Conservation (phyloP, 2,113 vertebrate species). For the Symphodus melops region DNA sequence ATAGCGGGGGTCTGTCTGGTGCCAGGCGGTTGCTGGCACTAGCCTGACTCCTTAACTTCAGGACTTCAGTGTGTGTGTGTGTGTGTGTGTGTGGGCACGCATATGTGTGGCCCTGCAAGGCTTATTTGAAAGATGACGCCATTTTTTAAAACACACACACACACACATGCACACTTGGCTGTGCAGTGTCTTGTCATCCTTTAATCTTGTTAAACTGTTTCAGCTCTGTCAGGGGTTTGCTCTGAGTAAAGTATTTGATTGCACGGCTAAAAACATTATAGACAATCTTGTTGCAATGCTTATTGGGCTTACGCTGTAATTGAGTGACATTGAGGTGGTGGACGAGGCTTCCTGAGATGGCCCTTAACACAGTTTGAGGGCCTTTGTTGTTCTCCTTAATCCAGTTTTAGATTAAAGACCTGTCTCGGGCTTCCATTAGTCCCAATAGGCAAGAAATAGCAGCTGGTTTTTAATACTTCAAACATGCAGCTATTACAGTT, state of each 20-base stretch:
- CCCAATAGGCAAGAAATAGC: background rate
- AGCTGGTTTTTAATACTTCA: background rate
- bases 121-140: constrained; percentile 69
- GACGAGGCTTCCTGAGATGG: constrained; percentile 19
- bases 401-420: constrained; percentile 18
- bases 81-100: constrained; percentile 17
- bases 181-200: constrained; percentile 69
- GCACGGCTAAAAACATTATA: constrained; percentile 68
- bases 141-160: constrained; percentile 70
- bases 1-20: constrained; percentile 79
- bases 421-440: background rate
- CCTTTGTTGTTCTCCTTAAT: constrained; percentile 44
- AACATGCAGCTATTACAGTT: background rate
- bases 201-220: constrained; percentile 81
- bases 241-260: constrained; percentile 59
- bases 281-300: constrained; percentile 36
- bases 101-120: constrained; percentile 2
- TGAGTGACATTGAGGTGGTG: constrained; percentile 61
- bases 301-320: constrained; percentile 42
- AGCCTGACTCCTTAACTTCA: constrained; percentile 70
- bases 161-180: constrained; percentile 36
- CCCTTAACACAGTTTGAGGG: background rate
- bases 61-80: constrained; percentile 37
- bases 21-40: constrained; percentile 76
- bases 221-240: constrained; percentile 73